Conservation (phyloP, 2,888 invertebrate genomes). For the Amphimallon solstitiale region DNA sequence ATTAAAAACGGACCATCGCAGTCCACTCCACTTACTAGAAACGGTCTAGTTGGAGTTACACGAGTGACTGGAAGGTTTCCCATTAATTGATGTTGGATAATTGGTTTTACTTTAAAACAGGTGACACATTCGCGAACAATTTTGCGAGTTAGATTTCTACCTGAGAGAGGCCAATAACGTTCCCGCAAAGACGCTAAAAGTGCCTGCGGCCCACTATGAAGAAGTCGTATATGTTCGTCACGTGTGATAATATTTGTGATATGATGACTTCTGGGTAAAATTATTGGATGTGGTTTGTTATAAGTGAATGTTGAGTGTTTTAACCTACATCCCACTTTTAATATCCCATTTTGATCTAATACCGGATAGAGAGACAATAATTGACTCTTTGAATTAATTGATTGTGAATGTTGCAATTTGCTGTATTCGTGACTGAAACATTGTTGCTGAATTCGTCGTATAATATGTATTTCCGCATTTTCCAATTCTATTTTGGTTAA, state of each 20-base stretch:
- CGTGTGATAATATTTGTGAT: constrained; percentile 31
- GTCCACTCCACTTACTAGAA: constrained; percentile 43
- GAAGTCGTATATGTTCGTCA: constrained; percentile 35
- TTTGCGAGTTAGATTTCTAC: constrained; percentile 40
- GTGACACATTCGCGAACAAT: constrained; percentile 35
- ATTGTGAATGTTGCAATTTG: background rate
- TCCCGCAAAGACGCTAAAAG: constrained; percentile 36
- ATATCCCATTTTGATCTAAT: constrained; percentile 37
- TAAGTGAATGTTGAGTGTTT: constrained; percentile 27
- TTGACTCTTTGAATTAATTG: background rate
- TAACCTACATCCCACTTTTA: constrained; percentile 40
- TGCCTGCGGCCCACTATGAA: constrained; percentile 43
- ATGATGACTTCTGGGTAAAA: constrained; percentile 36
- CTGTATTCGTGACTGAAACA: constrained; percentile 12
- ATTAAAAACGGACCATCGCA: constrained; percentile 45
- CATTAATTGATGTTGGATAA: constrained; percentile 39
- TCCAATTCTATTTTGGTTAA: constrained; percentile 6
- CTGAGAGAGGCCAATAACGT: no score
- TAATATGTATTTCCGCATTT: background rate
- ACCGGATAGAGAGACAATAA: constrained; percentile 42
- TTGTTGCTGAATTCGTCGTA: constrained; percentile 2
- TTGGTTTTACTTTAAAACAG: constrained; percentile 44
- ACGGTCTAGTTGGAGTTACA: constrained; percentile 38
- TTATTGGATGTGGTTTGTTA: constrained; percentile 39
- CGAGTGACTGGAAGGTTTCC: constrained; percentile 42